These are phyloP conservation scores for Acanthoscelides obtectus DNA, from an alignment of 2,888 invertebrate species.

Conservation along the genomic window DNA sequence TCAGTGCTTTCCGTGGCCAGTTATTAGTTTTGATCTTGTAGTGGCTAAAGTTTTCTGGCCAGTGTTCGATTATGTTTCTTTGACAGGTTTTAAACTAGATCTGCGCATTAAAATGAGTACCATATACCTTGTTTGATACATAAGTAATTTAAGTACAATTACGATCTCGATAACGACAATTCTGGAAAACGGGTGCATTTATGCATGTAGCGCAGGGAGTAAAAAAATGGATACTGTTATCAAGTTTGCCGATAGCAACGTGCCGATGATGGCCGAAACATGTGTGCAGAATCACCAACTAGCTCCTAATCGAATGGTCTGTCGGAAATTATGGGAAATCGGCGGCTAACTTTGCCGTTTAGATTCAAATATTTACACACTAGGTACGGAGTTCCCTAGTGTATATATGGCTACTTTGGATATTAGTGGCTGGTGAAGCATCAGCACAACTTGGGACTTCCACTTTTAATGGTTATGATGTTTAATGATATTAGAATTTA, in stretches of 20 bases:
- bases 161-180: too few species aligned
- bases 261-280: neutral
- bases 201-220: neutral
- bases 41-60: too few species aligned
- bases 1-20: too few species aligned
- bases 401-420: too few species aligned
- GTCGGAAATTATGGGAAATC: neutral
- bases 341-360: neutral
- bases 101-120: too few species aligned
- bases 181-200: neutral
- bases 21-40: too few species aligned
- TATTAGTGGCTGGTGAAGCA: neutral
- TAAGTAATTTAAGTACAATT: too few species aligned
- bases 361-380: neutral
- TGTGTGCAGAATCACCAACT: neutral
- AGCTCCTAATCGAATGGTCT: neutral
- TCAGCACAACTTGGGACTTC: neutral
- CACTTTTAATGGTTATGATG: too few species aligned
- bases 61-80: too few species aligned
- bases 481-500: too few species aligned
- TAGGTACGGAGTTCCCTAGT: neutral
- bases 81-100: too few species aligned
- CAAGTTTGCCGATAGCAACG: neutral
- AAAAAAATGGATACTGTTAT: neutral
- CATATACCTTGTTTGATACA: too few species aligned